Evolutionary conservation across 2,113 vertebrate genomes (phyloP).

Genomic region (Erythrocercus mccallii): DNA sequence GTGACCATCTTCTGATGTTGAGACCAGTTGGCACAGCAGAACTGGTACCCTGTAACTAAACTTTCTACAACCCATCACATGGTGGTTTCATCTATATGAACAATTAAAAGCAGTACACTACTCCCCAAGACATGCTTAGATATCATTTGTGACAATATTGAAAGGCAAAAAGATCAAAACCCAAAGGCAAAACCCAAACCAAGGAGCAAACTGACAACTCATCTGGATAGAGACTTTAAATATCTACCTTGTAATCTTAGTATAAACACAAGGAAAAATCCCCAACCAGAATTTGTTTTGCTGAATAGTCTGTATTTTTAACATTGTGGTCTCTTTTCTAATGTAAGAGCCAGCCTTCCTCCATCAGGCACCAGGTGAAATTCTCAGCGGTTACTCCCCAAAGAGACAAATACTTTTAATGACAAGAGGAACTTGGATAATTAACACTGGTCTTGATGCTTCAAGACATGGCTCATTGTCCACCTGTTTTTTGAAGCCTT

Average conservation of each 20-base stretch:
- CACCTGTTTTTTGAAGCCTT: not conserved
- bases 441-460: not conserved
- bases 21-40: not conserved
- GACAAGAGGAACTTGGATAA: not conserved
- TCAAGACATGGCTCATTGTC: not conserved
- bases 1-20: not conserved
- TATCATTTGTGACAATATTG: not conserved
- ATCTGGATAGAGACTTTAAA: not conserved
- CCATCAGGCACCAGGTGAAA: not conserved
- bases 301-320: not conserved
- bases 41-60: not conserved
- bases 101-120: not conserved
- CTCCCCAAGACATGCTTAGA: not conserved
- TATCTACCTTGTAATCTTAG: not conserved
- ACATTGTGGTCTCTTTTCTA: not conserved
- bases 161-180: not conserved
- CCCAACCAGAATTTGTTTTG: not conserved
- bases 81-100: not conserved
- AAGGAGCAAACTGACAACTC: not conserved
- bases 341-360: not conserved
- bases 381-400: not conserved
- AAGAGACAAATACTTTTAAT: not conserved
- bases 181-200: not conserved
- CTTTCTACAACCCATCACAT: not conserved
- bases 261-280: not conserved